These are phyloP conservation scores for Timema podura DNA, from an alignment of 2,888 invertebrate species.

Conservation along the genomic window DNA sequence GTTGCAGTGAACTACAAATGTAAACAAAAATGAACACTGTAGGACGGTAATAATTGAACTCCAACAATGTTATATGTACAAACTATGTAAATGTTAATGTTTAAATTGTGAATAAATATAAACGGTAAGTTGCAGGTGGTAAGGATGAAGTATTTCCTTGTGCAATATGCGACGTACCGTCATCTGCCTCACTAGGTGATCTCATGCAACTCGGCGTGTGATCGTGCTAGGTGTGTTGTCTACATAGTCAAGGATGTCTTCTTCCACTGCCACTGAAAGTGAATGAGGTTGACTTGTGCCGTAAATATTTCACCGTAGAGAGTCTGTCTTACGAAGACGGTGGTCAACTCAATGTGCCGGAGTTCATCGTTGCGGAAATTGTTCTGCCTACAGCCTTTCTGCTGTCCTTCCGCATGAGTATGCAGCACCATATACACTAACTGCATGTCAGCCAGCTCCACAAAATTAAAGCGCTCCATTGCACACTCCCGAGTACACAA, in stretches of 20 bases:
- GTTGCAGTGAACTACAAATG: too few relatives aligned
- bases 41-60: too few relatives aligned
- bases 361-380: neutral
- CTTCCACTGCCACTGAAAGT: neutral
- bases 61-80: too few relatives aligned
- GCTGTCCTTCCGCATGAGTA: neutral
- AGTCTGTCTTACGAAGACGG: neutral
- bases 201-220: neutral
- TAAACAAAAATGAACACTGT: too few relatives aligned
- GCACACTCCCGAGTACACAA: neutral
- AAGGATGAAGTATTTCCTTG: too few relatives aligned
- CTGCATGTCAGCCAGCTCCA: constrained; percentile 1
- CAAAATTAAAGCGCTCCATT: neutral
- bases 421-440: neutral
- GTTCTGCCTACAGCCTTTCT: neutral
- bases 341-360: neutral
- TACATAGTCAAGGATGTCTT: neutral
- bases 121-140: too few relatives aligned
- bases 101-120: too few relatives aligned
- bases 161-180: neutral
- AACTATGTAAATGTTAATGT: too few relatives aligned
- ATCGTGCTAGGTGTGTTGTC: constrained; percentile 6
- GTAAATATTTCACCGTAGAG: neutral
- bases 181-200: neutral
- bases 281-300: constrained; percentile 1